Percentiles rank a stretch among this genome's conserved stretches.
Conservation (phyloP, 2,113 vertebrate species). For the Naja naja region DNA sequence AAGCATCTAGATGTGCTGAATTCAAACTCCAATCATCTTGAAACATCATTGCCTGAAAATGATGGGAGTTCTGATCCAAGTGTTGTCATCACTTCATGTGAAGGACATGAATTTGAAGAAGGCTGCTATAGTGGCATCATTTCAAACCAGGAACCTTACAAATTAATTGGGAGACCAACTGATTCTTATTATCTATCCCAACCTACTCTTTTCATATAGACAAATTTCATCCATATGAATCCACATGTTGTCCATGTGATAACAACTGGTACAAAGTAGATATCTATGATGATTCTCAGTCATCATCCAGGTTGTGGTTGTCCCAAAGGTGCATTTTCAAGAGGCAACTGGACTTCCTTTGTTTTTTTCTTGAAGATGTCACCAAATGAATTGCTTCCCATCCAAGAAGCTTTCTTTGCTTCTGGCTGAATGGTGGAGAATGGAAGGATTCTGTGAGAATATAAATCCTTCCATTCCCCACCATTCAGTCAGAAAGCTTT, state of each 20-base stretch:
- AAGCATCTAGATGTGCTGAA: not conserved
- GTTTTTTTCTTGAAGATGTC: too few relatives aligned
- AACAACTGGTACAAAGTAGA: not conserved
- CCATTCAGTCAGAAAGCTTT: too few relatives aligned
- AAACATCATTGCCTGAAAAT: not conserved
- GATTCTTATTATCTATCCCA: not conserved
- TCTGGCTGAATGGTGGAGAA: too few relatives aligned
- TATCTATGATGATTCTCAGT: too few relatives aligned
- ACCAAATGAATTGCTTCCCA: too few relatives aligned
- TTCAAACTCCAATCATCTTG: not conserved
- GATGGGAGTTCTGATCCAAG: not conserved
- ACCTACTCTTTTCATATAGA: not conserved
- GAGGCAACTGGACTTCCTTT: too few relatives aligned
- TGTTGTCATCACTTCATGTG: not conserved
- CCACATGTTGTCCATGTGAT: not conserved
- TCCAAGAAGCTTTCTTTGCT: too few relatives aligned
- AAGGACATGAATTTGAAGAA: not conserved
- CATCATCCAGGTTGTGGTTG: too few relatives aligned
- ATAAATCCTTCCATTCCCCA: too few relatives aligned
- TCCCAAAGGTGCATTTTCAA: too few relatives aligned
- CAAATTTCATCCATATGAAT: too few relatives aligned
- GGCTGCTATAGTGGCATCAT: not conserved
- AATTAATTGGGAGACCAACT: not conserved
- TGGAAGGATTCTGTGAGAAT: too few relatives aligned
- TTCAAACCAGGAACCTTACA: not conserved